Evolutionary conservation across 2,113 vertebrate species (phyloP), one percentile per base, ranked within the genome.

Genomic region (Apodemus sylvaticus): DNA sequence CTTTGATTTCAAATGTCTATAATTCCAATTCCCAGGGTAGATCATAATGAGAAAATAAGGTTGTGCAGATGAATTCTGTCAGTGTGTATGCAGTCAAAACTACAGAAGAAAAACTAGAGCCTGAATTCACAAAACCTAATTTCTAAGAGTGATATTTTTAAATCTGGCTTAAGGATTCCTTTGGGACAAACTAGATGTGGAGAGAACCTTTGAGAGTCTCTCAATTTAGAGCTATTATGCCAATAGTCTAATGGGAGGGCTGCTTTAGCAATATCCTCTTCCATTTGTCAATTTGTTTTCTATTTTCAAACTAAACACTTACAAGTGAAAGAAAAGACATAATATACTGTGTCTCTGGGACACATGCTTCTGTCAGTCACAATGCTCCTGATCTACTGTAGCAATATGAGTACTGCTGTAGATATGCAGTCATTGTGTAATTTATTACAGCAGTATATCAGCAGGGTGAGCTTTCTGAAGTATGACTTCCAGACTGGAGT

Each of bases 281-380:
- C 4, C 5, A 94, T 77, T 78, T 96, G 87, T 77, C 95, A 96
- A 77, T 92, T 94, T 93, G 90, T 82, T 96, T 85, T 92, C 66
- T 89, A n/a, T 58, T 93, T 90, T 74, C 71, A 96, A 93, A 86
- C 31, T 78, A 95, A 97, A 86, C 58, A 79, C 70, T 94, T 95
- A 82, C 93, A 97, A 94, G 94, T 89, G 79, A 94, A 7, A 71
- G 93, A 64, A 94, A 73, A 92, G 81, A 96, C 96, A 96, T 94
- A 94, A 96, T 97, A 76, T 68, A 96, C 48, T 3, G 0, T 97
- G 96, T 96, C 94, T 93, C 5, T 66, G 51, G 81, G 51, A 97
- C 94, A 94, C 81, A 92, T 86, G 92, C 92, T 95, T 91, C 91
- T 96, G 96, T 95, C 97, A 95, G 88, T 96, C 95, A 97, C 91